Percentiles rank a stretch among this genome's conserved stretches.
phyloP scores from a whole-genome alignment of 2,797 vertebrate species.

The Rhyacichthys aspro region DNA sequence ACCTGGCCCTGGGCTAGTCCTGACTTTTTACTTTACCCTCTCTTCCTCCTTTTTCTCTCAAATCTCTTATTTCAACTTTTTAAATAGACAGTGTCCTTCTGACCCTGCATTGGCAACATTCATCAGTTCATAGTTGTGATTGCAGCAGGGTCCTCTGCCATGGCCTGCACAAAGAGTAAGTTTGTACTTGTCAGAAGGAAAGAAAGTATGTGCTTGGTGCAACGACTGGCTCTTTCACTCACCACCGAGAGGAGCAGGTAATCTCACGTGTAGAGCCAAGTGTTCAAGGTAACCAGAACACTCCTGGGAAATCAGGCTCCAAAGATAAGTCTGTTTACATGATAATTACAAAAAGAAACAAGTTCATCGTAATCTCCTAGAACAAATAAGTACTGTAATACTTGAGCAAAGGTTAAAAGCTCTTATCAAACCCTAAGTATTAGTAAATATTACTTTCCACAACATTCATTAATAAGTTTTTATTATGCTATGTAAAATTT shows the following conservation, averaged over 20 bases:
- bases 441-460: too few species aligned
- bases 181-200: conserved; percentile 79
- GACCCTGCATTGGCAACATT: conserved; percentile 42
- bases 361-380: too few species aligned
- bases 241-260: conserved; percentile 24
- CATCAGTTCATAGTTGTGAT: conserved; percentile 73
- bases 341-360: too few species aligned
- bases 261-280: conserved; percentile 9
- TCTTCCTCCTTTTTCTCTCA: conserved; percentile 2
- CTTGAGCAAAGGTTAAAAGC: too few species aligned
- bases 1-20: conserved; percentile 52
- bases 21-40: conserved; percentile 43
- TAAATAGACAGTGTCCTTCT: conserved; percentile 17
- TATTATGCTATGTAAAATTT: too few species aligned
- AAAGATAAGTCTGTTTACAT: too few species aligned
- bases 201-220: conserved; percentile 78
- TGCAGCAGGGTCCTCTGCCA: conserved; percentile 70
- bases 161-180: conserved; percentile 81
- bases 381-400: too few species aligned
- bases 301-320: background rate
- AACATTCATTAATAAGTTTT: too few species aligned
- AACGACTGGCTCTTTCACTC: conserved; percentile 42
- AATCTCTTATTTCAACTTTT: conserved; percentile 26
- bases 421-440: too few species aligned
- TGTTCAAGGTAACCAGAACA: conserved; percentile 7